These are phyloP conservation scores for Acanthacorydalis orientalis DNA, from an alignment of 2,888 invertebrate genomes.

Conservation along the genomic window DNA sequence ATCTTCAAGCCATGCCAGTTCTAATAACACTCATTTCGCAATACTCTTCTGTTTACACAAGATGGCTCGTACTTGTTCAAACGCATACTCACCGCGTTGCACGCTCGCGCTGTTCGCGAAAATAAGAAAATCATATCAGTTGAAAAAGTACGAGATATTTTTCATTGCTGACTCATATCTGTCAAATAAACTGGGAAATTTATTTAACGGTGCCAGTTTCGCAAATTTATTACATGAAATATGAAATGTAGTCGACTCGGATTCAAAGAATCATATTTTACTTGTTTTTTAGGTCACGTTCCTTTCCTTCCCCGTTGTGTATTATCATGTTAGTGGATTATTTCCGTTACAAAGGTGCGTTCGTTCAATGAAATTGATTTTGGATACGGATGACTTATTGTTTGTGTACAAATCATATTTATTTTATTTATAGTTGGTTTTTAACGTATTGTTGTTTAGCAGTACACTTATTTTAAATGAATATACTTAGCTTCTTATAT, in stretches of 20 bases:
- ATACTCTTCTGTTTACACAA: too few species aligned
- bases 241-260: not conserved
- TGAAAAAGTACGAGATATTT: conserved; percentile 5
- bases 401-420: too few species aligned
- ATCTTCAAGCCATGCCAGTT: too few species aligned
- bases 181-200: conserved; percentile 6
- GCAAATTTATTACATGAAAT: conserved; percentile 4
- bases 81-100: too few species aligned
- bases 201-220: conserved; percentile 4
- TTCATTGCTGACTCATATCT: conserved; percentile 6
- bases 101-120: not conserved
- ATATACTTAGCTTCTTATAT: too few species aligned
- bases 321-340: not conserved
- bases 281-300: not conserved
- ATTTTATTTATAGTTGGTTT: too few species aligned
- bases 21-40: too few species aligned
- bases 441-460: too few species aligned
- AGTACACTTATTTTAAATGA: too few species aligned
- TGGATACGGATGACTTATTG: not conserved
- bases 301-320: not conserved
- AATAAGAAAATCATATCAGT: conserved; percentile 3
- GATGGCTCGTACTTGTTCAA: too few species aligned
- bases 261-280: not conserved
- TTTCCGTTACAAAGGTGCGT: not conserved
- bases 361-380: not conserved